These are phyloP conservation scores for Philotrypesis tridentata DNA, from an alignment of 1,140 invertebrate species.

Conservation along the genomic window DNA sequence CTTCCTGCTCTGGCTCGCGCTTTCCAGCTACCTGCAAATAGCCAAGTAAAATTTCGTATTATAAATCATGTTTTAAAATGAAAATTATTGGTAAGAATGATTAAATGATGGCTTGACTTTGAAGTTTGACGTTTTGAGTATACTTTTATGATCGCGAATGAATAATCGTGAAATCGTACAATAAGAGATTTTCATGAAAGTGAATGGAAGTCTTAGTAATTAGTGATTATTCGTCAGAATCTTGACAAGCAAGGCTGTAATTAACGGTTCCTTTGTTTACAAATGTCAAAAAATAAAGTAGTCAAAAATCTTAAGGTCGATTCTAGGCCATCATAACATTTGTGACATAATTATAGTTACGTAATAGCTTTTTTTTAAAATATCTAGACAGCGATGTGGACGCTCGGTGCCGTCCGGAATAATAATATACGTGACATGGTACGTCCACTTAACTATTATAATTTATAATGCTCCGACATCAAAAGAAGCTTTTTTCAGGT, in stretches of 20 bases:
- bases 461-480: neutral
- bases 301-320: neutral
- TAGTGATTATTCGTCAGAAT: neutral
- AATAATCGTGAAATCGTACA: no score
- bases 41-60: slow-evolving; percentile 36
- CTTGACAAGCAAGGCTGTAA: slow-evolving; percentile 75
- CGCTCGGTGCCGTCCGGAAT: neutral
- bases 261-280: neutral
- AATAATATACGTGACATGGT: neutral
- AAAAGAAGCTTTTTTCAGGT: neutral
- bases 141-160: no score
- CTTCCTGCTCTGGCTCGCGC: slow-evolving; percentile 90
- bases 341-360: neutral
- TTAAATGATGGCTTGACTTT: no score
- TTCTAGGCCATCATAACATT: neutral
- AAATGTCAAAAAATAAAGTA: neutral
- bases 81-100: neutral
- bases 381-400: neutral
- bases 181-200: no score
- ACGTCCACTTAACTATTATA: neutral
- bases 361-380: neutral
- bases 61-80: neutral
- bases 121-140: no score
- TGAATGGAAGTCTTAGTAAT: neutral
- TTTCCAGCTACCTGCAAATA: slow-evolving; percentile 87